Conservation (phyloP, 2,888 invertebrate species). For the Eupithecia insigniata region DNA sequence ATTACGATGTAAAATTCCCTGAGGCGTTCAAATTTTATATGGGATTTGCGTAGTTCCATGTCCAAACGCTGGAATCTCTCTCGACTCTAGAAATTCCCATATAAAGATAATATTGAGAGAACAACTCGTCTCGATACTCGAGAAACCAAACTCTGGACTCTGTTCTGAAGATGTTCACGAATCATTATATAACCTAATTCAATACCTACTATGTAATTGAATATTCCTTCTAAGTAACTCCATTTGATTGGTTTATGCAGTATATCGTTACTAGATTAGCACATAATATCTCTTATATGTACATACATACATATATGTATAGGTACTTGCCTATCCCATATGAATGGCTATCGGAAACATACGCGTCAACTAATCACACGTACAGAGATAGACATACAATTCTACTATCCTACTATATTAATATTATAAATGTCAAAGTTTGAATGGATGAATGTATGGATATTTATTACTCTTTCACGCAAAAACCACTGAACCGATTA, state of each 20-base stretch:
- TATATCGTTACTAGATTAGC: conserved; percentile 7
- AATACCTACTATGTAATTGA: background rate
- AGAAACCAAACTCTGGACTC: background rate
- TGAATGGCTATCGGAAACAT: conserved; percentile 4
- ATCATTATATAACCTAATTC: background rate
- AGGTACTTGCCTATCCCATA: background rate
- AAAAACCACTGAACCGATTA: too few species aligned
- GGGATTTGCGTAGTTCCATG: too few species aligned
- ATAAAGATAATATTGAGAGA: too few species aligned
- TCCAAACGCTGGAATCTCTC: too few species aligned
- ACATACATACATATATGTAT: background rate
- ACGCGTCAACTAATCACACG: conserved; percentile 12
- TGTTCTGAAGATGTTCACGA: background rate
- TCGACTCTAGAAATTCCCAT: too few species aligned
- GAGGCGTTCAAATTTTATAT: background rate
- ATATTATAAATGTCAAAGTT: too few species aligned
- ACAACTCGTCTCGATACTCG: too few species aligned
- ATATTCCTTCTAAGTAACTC: background rate
- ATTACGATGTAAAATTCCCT: background rate
- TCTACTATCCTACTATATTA: too few species aligned
- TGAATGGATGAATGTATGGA: too few species aligned
- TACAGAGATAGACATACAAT: conserved; percentile 20
- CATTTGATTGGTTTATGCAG: background rate
- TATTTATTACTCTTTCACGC: too few species aligned
- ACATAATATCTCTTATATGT: background rate